These are phyloP conservation scores for Creontiades dilutus DNA, from an alignment of 2,888 invertebrate species.

Conservation along the genomic window DNA sequence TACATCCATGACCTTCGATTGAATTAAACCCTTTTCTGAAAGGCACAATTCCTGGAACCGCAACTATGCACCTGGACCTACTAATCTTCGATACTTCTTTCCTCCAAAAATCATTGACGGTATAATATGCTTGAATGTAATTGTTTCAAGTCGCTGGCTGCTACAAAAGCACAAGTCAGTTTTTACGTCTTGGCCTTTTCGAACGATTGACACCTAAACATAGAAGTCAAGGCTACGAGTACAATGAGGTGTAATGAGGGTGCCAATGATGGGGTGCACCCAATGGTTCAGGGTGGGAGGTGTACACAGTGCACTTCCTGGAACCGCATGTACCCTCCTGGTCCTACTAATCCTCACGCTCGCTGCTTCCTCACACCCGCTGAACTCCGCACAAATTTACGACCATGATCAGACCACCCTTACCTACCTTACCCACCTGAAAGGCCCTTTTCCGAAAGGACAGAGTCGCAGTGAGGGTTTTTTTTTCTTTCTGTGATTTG, in stretches of 20 bases:
- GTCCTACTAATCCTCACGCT: slow-evolving; percentile 22
- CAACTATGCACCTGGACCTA: too few species aligned
- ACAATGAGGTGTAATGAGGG: slow-evolving; percentile 6
- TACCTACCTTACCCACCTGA: background rate
- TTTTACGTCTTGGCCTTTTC: too few species aligned
- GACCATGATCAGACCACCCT: slow-evolving; percentile 36
- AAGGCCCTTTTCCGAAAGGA: background rate
- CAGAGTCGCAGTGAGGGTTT: background rate
- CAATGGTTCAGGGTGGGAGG: background rate
- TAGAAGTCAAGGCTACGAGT: background rate
- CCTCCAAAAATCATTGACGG: too few species aligned
- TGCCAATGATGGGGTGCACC: slow-evolving; percentile 3
- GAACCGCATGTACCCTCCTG: background rate
- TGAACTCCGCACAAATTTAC: slow-evolving; percentile 51
- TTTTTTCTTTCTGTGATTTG: background rate
- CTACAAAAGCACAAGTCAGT: too few species aligned
- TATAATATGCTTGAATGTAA: too few species aligned
- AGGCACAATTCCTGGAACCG: too few species aligned
- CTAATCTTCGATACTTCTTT: too few species aligned
- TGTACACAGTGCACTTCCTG: background rate
- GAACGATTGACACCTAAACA: too few species aligned
- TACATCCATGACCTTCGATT: too few species aligned
- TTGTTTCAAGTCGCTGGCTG: too few species aligned
- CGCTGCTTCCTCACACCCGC: slow-evolving; percentile 47
- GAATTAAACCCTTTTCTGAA: too few species aligned